Evolutionary conservation across 2,888 invertebrate genomes (phyloP), one percentile per base, ranked within the genome.

Genomic region (Eumacrocentrus americanus): DNA sequence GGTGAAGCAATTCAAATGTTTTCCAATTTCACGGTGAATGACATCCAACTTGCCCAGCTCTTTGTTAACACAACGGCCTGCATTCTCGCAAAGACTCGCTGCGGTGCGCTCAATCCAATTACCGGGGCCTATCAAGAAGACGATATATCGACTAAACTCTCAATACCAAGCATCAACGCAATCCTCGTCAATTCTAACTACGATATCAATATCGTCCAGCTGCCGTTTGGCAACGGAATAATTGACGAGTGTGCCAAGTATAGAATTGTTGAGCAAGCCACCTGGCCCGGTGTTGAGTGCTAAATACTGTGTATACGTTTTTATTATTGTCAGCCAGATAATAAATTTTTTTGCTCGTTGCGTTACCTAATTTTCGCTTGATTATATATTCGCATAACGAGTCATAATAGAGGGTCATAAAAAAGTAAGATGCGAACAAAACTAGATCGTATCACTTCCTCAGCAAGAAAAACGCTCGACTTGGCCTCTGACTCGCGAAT

Each of bases 41-140:
- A 70, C 51, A 63, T 62, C 3, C 59, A 70, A 29, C 68, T 76
- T 42, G 68, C 73, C 5, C 73, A 75, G 66, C 66, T 78, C 7
- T 76, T 73, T 70, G 86, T 84, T 23, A 89, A 89, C 72, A 85
- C 88, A 29, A 88, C 88, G 2, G 86, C 88, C 7, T 89, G 89
- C 72, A 84, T 89, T 62, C 76, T 89, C 59, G 87, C 89, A 0
- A 86, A 84, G 70, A 79, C 87, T 1, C 83, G 89, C 55, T 89
- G 89, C 77, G 83, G 85, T 47, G 79, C 82, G 1, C 85, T 82
- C 72, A 89, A 89, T 75, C 88, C 89, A 2, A 87, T 89, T 56
- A 88, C 88, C 1, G 89, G 88, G 11, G 86, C 86, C 60, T 77
- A 84, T 2, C 87, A 87, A 77, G 82, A 84, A 35, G 84, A 84